phyloP scores from a whole-genome alignment of 2,888 invertebrate genomes.

The Noctua fimbriata region DNA sequence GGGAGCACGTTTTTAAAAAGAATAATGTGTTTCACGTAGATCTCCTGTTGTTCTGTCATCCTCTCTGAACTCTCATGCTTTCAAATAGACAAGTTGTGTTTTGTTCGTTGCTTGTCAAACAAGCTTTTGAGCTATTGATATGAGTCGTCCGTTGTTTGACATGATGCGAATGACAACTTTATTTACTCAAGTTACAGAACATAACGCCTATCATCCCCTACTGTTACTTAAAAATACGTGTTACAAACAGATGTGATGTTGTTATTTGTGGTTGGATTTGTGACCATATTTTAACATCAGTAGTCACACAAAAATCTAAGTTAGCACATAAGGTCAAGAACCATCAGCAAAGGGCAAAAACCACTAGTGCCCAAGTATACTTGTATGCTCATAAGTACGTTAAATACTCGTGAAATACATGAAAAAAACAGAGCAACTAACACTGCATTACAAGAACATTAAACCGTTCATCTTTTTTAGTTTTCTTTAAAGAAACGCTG shows the following conservation, averaged over 20 bases:
- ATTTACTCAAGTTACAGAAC: background rate
- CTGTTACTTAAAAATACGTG: background rate
- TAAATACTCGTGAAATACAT: background rate
- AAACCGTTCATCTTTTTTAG: slow-evolving; percentile 30
- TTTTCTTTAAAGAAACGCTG: slow-evolving; percentile 16
- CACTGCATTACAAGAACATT: slow-evolving; percentile 14
- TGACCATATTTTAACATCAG: background rate
- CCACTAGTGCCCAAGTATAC: background rate
- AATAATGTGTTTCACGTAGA: slow-evolving; percentile 56
- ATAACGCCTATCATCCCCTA: background rate
- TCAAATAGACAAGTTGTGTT: slow-evolving; percentile 26
- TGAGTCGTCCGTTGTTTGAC: background rate
- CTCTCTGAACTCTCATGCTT: slow-evolving; percentile 19
- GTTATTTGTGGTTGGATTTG: background rate
- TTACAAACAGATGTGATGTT: background rate
- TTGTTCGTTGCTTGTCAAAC: slow-evolving; percentile 12
- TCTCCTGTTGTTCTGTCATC: slow-evolving; percentile 44
- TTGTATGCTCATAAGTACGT: too few species aligned
- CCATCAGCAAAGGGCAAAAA: background rate
- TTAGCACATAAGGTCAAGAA: background rate
- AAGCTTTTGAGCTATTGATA: slow-evolving; percentile 23
- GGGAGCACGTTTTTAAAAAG: slow-evolving; percentile 51
- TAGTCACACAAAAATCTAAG: background rate
- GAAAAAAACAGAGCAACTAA: background rate
- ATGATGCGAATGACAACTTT: background rate